Evolutionary conservation across 1,140 invertebrate genomes (phyloP).

Genomic region (Drosophila kurseongensis): DNA sequence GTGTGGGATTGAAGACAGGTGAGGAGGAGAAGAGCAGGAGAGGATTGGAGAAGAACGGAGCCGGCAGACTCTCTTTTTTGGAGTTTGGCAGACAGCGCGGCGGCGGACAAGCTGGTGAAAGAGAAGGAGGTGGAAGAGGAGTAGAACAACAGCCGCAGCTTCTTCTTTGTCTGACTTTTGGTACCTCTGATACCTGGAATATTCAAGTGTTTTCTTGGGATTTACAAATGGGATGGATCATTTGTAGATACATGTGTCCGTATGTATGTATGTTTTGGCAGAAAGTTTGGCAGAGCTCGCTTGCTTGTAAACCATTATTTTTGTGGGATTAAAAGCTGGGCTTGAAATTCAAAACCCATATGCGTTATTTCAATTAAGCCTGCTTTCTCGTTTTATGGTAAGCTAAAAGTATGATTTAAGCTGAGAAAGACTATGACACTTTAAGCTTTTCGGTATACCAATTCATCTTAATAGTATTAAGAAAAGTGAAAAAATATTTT

Average conservation of each 20-base stretch:
- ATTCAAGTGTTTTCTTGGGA: conserved; percentile 83
- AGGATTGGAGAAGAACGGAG: conserved; percentile 1
- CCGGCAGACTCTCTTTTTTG: conserved; percentile 43
- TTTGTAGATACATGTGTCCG: not conserved
- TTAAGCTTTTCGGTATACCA: too few relatives aligned
- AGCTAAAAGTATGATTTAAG: too few relatives aligned
- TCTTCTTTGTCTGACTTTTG: conserved; percentile 34
- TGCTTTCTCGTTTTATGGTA: too few relatives aligned
- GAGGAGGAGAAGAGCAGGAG: conserved; percentile 8
- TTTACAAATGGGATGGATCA: conserved; percentile 40
- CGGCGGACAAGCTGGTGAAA: conserved; percentile 37
- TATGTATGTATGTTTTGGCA: not conserved
- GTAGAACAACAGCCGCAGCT: conserved; percentile 30
- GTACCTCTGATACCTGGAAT: conserved; percentile 78
- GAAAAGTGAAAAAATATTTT: too few relatives aligned
- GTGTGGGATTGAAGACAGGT: conserved; percentile 16
- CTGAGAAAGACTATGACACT: too few relatives aligned
- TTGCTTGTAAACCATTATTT: not conserved
- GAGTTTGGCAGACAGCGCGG: conserved; percentile 60
- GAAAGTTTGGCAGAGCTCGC: not conserved
- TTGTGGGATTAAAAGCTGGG: too few relatives aligned
- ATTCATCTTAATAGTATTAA: too few relatives aligned
- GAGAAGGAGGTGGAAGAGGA: not conserved
- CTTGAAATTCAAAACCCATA: not conserved
- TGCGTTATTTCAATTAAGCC: not conserved